These are phyloP conservation scores for Octopus bimaculoides DNA, from an alignment of 1,140 invertebrate genomes.

Conservation along the genomic window DNA sequence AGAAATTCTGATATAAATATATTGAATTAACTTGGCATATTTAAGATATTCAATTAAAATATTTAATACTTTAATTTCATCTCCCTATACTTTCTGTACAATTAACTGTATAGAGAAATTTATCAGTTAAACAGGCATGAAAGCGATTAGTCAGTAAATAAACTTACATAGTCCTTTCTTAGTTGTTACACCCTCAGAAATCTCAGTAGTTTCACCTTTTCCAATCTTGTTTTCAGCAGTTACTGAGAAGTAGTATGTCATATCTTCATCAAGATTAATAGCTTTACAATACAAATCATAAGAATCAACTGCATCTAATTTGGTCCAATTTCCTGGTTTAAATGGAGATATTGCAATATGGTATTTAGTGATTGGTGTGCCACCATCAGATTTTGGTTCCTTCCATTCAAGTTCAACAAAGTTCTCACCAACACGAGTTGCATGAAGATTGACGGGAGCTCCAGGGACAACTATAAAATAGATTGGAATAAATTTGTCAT, in stretches of 20 bases:
- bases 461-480: conserved; percentile 67
- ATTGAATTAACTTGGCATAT: too few species aligned
- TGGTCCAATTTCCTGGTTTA: conserved; percentile 42
- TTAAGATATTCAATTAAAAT: too few species aligned
- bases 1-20: too few species aligned
- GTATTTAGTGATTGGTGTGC: conserved; percentile 76
- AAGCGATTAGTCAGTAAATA: not conserved
- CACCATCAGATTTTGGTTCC: conserved; percentile 86
- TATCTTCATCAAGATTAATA: conserved; percentile 79
- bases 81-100: too few species aligned
- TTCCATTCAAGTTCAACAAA: conserved; percentile 92
- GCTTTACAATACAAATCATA: conserved; percentile 54
- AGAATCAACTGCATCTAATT: conserved; percentile 36
- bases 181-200: conserved; percentile 73
- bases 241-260: conserved; percentile 94
- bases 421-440: conserved; percentile 89
- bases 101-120: too few species aligned
- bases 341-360: conserved; percentile 39
- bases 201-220: conserved; percentile 78
- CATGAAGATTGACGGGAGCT: conserved; percentile 86
- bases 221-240: conserved; percentile 95
- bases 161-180: conserved; percentile 56
- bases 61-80: too few species aligned
- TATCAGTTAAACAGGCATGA: too few species aligned
- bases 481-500: not conserved